phyloP scores from a whole-genome alignment of 2,888 invertebrate genomes.

The Stenodera caucasica region DNA sequence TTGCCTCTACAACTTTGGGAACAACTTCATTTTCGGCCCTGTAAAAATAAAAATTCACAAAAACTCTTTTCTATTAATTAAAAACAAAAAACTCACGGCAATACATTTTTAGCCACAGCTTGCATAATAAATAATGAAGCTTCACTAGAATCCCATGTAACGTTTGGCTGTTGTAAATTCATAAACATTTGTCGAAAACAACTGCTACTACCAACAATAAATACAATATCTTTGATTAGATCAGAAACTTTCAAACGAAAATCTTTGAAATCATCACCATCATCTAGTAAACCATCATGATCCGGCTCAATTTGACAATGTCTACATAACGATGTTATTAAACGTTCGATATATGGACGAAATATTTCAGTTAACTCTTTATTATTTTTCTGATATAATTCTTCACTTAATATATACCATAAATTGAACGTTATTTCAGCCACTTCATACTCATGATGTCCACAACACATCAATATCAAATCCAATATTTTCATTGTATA shows the following conservation, averaged over 20 bases:
- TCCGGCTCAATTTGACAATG: conserved; percentile 98
- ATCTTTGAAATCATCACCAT: conserved; percentile 81
- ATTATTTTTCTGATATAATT: conserved; percentile 85
- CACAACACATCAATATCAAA: conserved; percentile 86
- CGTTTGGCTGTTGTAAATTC: conserved; percentile 69
- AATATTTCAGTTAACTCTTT: conserved; percentile 80
- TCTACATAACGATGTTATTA: conserved; percentile 83
- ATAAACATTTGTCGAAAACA: conserved; percentile 91
- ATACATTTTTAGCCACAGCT: conserved; percentile 89
- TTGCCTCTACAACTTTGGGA: conserved; percentile 90
- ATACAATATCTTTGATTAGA: conserved; percentile 94
- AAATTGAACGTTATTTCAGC: conserved; percentile 91
- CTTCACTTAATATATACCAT: conserved; percentile 95
- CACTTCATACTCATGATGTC: conserved; percentile 94
- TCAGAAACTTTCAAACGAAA: conserved; percentile 88
- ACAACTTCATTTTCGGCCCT: conserved; percentile 91
- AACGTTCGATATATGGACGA: conserved; percentile 85
- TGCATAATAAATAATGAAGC: conserved; percentile 95
- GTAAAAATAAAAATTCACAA: conserved; percentile 44
- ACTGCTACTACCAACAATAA: conserved; percentile 90
- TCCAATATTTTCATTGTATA: conserved; percentile 85
- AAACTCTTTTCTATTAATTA: too few relatives aligned
- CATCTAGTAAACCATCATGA: conserved; percentile 82
- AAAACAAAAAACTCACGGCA: conserved; percentile 72
- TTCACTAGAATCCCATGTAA: conserved; percentile 91